Base-by-base conservation (phyloP, 2,113 vertebrate genomes). In the Poicephalus meyeri region DNA sequence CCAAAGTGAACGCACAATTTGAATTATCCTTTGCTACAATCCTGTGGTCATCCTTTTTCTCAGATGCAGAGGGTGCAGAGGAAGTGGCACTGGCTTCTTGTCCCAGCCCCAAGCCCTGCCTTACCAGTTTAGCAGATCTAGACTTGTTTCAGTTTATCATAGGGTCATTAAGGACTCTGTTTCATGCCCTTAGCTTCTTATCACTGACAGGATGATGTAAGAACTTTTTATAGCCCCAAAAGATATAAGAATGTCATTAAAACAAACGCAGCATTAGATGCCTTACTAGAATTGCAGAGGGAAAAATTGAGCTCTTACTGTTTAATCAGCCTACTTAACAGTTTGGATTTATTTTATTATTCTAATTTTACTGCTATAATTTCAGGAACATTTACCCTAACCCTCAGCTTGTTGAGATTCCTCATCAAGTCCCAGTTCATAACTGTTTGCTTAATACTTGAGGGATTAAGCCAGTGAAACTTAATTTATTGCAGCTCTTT, bases 371-470 rank as follows among this genome's bases (percentile, higher is more conserved):
- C 35, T 79, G 31, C 24, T 78, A 7, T 61, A 61, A 88, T 91
- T 93, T 90, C 88, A 86, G 1, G 58, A 92, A 76, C 58, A 72
- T 89, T 93, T 87, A 41, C 61, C 41, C 39, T 71, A 85, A 56
- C n/a, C 12, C 23, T 90, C 52, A 10, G 70, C 55, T 85, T 77
- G 52, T 69, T 91, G 84, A 91, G 44, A 92, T 85, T 85, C 52
- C 52, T 81, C 31, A n/a, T 89, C 78, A 80, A 88, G 37, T 88
- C 53, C n/a, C 21, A 69, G 8, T 84, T 91, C 66, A 61, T 80
- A 85, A 80, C 49, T 86, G 83, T 96, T 92, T 96, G 72, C 88
- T 92, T 96, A 95, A 89, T 86, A 91, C 86, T 91, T 91, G 61
- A 87, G 33, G 52, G 63, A 92, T 93, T 93, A 95, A 89, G 60